These are phyloP conservation scores for Lordiphosa fenestrarum DNA, from an alignment of 2,888 invertebrate species.

Conservation along the genomic window DNA sequence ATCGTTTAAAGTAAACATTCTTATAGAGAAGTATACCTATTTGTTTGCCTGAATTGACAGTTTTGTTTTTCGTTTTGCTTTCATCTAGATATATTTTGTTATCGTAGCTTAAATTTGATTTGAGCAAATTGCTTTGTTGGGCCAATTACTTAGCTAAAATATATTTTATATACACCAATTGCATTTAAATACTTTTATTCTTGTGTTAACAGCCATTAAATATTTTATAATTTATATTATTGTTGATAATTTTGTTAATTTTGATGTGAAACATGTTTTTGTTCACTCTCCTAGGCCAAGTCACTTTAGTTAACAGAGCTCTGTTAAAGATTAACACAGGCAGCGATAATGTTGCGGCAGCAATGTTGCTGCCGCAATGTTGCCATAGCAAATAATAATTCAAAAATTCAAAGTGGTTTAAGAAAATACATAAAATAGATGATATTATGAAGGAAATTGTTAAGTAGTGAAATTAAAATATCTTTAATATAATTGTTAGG, in stretches of 20 bases:
- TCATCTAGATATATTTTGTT: constrained; percentile 22
- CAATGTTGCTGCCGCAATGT: too few species aligned
- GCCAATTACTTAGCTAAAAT: constrained; percentile 4
- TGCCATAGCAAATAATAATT: too few species aligned
- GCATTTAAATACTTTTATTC: constrained; percentile 24
- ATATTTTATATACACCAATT: constrained; percentile 23
- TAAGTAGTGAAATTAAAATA: too few species aligned
- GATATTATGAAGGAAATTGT: too few species aligned
- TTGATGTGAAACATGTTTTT: not conserved
- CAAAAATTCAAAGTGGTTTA: too few species aligned
- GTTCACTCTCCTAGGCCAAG: not conserved
- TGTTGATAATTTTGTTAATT: constrained; percentile 42
- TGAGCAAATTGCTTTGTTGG: constrained; percentile 49
- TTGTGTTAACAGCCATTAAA: constrained; percentile 58
- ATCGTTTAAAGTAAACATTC: constrained; percentile 43
- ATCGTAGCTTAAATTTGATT: constrained; percentile 36
- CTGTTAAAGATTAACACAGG: too few species aligned
- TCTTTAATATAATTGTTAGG: too few species aligned
- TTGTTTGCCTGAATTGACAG: constrained; percentile 56
- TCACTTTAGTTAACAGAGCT: too few species aligned
- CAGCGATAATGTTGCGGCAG: too few species aligned
- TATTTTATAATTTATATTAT: constrained; percentile 51
- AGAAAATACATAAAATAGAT: too few species aligned
- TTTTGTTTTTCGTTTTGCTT: constrained; percentile 18
- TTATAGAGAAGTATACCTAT: constrained; percentile 20